Base-by-base conservation (phyloP, 2,113 vertebrate species). In the Nematolebias whitei region DNA sequence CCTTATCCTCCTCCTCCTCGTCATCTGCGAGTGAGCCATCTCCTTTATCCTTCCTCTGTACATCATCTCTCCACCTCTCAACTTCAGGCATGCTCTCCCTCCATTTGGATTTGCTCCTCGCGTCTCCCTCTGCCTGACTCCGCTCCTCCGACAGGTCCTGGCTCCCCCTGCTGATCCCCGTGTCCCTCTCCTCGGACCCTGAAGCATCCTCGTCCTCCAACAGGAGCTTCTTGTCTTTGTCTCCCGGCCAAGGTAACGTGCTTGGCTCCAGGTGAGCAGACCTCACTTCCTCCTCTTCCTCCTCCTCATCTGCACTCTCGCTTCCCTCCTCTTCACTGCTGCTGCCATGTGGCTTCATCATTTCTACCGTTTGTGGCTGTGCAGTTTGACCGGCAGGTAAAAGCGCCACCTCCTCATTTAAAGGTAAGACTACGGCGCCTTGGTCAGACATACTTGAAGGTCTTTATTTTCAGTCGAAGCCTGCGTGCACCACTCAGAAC, bases 71-170 rank as follows among this genome's bases (percentile, higher is more conserved):
- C 88, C 90, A 89, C 52, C 76, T 69, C 51, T 89, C 90, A 0
- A 78, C 90, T 71, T 90, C 90, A 0, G 89, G 89, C 87, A 89
- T 88, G 80, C 89, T 91, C 61, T 90, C 87, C 58, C 89, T 89
- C 88, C 89, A 91, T 20, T 70, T 83, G 69, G 48, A 22, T 48
- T 72, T 76, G 63, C 26, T 47, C 55, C 55, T 75, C 5, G 16
- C 11, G 11, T 71, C 50, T 1, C 71, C 47, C 49, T 76, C 74
- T 0, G 16, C 8, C 48, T 48, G 64, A 44, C 64, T 83, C 12
- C 26, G 73, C 23, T 61, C 69, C 71, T 84, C 77, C 0, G 74
- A 78, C 54, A 73, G 60, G 39, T 85, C 80, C 58, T 53, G 85
- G 20, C 78, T 83, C 32, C 67, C 77, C 53, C 26, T 13, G 13